A percentile compares a stretch with the other conserved stretches of the same genome.
These are phyloP conservation scores for Gymnocheta viridis DNA, from an alignment of 2,888 invertebrate genomes.

Conservation along the genomic window DNA sequence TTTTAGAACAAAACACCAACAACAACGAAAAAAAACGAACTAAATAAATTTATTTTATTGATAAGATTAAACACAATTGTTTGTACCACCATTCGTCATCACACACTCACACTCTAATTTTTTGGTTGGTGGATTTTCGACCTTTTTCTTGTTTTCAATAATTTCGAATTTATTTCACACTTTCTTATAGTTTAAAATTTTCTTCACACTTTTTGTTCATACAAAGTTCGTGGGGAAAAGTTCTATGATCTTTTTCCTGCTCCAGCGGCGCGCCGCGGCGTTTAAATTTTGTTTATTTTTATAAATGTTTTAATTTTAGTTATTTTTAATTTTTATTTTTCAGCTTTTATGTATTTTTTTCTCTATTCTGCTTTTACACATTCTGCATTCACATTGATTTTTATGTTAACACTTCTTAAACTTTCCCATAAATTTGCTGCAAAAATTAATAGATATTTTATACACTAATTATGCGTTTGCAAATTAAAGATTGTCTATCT, in stretches of 20 bases:
- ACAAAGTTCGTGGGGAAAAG: not conserved
- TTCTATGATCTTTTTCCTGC: not conserved
- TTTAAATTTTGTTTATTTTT: conserved; percentile 20
- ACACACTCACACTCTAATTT: not conserved
- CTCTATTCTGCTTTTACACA: not conserved
- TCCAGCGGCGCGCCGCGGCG: not conserved
- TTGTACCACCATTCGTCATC: not conserved
- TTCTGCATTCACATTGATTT: not conserved
- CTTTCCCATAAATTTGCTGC: conserved; percentile 38
- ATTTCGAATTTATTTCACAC: conserved; percentile 49
- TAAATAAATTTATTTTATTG: not conserved
- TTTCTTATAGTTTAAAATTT: conserved; percentile 16
- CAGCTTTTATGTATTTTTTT: not conserved
- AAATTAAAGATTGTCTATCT: not conserved
- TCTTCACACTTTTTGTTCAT: conserved; percentile 13
- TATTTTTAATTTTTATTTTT: not conserved
- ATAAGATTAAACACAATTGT: conserved; percentile 28
- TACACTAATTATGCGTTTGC: not conserved
- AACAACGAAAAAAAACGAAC: not conserved
- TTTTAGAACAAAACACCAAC: not conserved
- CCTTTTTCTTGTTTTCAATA: conserved; percentile 8
- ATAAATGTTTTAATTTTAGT: conserved; percentile 25
- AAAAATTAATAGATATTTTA: not conserved
- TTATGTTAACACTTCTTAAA: conserved; percentile 6
- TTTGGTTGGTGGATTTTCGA: not conserved